Evolutionary conservation across 2,888 invertebrate species (phyloP), one percentile per base, ranked within the genome.

Genomic region (Dasysyrphus albostriatus): DNA sequence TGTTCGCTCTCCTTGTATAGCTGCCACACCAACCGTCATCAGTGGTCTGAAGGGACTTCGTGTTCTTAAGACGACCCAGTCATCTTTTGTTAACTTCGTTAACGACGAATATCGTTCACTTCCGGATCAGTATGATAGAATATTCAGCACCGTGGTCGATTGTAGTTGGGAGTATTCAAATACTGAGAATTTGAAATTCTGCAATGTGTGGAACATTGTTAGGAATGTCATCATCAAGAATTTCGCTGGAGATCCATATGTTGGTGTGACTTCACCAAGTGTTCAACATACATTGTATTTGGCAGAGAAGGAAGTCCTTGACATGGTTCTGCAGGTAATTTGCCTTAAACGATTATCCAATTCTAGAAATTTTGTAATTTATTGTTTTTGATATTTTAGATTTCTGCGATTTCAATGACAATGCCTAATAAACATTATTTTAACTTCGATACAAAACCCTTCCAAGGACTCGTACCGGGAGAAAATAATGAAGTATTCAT

Each of bases 351-450:
- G 32, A 3, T 6, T 32, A 32, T 32, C 32, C 32, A 7, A 7
- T 54, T 10, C 3, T n/a, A 4, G 0, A 5, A 29, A 14, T 12
- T 24, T 1, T 7, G 34, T 14, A 58, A n/a, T 32, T 12, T 16
- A 19, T 37, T 29, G 2, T 88, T 67, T 83, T 61, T 88, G 88
- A 47, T 85, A 3, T 91, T 89, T 61, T 93, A 96, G 95, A 94
- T 96, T 59, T 93, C 93, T 5, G 94, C 95, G 90, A 95, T 96
- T 69, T 95, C 95, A 89, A 96, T 96, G 95, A 94, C 94, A 82
- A 95, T 97, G 95, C 97, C 97, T 0, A 97, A 97, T 92, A 96
- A 96, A 89, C 97, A 97, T 91, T 97, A 97, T 91, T 94, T 96
- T 89, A 95, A 94, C 89, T 94, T 96, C 56, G 96, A 97, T 90